Conservation (phyloP, 1,140 invertebrate genomes). For the Pseudobourletiella spinata region DNA sequence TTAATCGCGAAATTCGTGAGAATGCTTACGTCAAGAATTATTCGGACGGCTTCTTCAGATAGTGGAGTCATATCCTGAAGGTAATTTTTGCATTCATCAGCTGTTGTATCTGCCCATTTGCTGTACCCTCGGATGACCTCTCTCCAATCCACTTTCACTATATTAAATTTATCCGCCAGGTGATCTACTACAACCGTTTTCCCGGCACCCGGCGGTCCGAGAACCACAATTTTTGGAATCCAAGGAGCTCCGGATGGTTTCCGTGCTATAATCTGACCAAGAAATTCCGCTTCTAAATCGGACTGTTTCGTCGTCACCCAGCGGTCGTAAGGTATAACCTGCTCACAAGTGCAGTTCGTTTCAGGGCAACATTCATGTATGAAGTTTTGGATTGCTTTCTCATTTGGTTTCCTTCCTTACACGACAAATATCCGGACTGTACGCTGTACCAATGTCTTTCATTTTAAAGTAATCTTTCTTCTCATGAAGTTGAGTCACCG, state of each 20-base stretch:
- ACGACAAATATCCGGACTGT: constrained; percentile 13
- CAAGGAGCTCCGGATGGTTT: constrained; percentile 24
- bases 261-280: constrained; percentile 13
- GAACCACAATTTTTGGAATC: constrained; percentile 22
- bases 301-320: constrained; percentile 9
- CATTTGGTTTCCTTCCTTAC: no score
- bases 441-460: constrained; percentile 16
- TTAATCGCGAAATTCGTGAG: no score
- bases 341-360: not conserved
- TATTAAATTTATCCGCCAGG: constrained; percentile 15
- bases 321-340: constrained; percentile 15
- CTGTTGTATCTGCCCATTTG: constrained; percentile 1
- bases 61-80: constrained; percentile 21
- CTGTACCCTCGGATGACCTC: constrained; percentile 23
- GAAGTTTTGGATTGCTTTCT: not conserved
- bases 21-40: constrained; percentile 23
- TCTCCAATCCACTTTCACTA: constrained; percentile 18
- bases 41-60: constrained; percentile 12
- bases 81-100: constrained; percentile 16
- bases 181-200: constrained; percentile 16
- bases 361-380: not conserved
- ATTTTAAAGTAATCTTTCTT: constrained; percentile 5
- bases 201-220: constrained; percentile 13
- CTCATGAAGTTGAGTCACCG: not conserved
- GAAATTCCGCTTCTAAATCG: constrained; percentile 24